Evolutionary conservation across 2,888 invertebrate genomes (phyloP), one percentile per base, ranked within the genome.

Genomic region (Bhutanitis thaidina): DNA sequence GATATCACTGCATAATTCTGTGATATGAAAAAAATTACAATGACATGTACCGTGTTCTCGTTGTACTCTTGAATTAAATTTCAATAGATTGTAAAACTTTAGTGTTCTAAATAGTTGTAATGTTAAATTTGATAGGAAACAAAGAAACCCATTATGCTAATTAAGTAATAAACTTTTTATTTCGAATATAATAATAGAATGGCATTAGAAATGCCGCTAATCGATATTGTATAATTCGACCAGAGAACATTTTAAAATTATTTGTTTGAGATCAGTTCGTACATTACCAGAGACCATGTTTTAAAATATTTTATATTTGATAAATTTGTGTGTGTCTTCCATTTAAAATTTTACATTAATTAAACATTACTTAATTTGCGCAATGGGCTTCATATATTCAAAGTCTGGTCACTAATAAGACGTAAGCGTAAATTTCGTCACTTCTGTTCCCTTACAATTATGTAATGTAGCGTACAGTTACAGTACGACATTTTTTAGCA

Each of bases 401-500:
- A 50, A 39, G 44, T 51, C 45, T 51, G 51, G 46, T 51, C 36
- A 51, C 14, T 51, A 34, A 38, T 43, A 20, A 45, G 36, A 16
- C 13, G 30, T 51, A 39, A 50, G 38, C 9, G 29, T 41, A 41
- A 35, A 37, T 13, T 32, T 36, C 41, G 41, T 46, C 20, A 46
- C 25, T 51, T 46, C 45, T 41, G 46, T 51, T 45, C 29, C 16
- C 37, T 41, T 41, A 44, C 43, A 40, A 50, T 49, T 44, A 47
- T 45, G 41, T 51, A 44, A 52, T 61, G 64, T 77, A 76, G 73
- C 64, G 64, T n/a, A n/a, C n/a, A n/a, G n/a, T 77, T 71, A 74
- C 79, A 80, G 77, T 82, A 77, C 79, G 82, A 78, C 74, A 69
- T 70, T 62, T 67, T 74, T 77, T 71, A 78, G 77, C 77, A 78